phyloP scores from a whole-genome alignment of 1,140 invertebrate species.

The Drosophila arawakana region DNA sequence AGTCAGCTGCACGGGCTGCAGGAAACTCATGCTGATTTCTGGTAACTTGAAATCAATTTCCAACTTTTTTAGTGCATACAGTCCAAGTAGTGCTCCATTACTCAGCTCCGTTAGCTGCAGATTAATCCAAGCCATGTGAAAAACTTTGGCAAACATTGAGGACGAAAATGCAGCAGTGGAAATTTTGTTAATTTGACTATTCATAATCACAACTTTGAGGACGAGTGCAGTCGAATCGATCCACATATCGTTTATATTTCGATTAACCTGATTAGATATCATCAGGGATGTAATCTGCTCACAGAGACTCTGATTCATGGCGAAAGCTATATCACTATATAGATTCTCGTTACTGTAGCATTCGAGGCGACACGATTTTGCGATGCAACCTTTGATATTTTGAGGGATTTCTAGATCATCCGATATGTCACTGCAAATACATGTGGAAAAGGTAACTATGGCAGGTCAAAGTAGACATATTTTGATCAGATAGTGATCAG shows the following conservation, averaged over 20 bases:
- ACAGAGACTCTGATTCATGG: slow-evolving; percentile 28
- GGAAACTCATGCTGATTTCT: slow-evolving; percentile 36
- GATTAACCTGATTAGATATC: slow-evolving; percentile 25
- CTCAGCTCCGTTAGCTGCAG: slow-evolving; percentile 40
- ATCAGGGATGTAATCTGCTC: slow-evolving; percentile 15
- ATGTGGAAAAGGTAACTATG: background rate
- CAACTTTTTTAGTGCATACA: slow-evolving; percentile 51
- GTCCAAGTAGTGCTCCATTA: slow-evolving; percentile 54
- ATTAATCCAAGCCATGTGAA: slow-evolving; percentile 45
- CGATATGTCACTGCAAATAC: slow-evolving; percentile 8
- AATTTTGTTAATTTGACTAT: slow-evolving; percentile 35
- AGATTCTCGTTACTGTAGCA: slow-evolving; percentile 26
- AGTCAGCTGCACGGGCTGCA: slow-evolving; percentile 63
- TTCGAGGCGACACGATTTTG: slow-evolving; percentile 35
- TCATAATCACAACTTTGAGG: slow-evolving; percentile 37
- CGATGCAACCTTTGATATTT: slow-evolving; percentile 12
- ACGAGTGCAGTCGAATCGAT: slow-evolving; percentile 19
- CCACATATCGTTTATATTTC: slow-evolving; percentile 42
- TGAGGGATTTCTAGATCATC: background rate
- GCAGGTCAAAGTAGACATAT: too few species aligned
- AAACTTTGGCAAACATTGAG: slow-evolving; percentile 46
- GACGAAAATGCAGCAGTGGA: slow-evolving; percentile 50
- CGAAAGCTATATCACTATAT: slow-evolving; percentile 19
- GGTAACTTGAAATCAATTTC: slow-evolving; percentile 48
- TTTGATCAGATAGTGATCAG: too few species aligned